A percentile compares a stretch with the other conserved stretches of the same genome.
Conservation (phyloP, 1,140 invertebrate genomes). For the Sitophilus oryzae region DNA sequence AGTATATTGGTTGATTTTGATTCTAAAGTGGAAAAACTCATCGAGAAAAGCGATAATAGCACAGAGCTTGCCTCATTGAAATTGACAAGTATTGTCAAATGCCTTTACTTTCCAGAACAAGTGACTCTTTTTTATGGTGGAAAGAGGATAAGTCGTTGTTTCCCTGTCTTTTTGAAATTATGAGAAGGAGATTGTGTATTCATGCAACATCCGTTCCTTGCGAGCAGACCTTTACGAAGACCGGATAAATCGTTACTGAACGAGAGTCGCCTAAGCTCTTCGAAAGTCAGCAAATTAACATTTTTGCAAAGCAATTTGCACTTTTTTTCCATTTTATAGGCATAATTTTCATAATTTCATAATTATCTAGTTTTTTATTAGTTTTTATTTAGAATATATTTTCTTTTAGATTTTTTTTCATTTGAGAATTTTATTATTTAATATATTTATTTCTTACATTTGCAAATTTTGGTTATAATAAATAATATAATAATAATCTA, state of each 20-base stretch:
- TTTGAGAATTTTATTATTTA: too few species aligned
- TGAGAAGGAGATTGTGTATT: constrained; percentile 29
- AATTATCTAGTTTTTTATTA: too few species aligned
- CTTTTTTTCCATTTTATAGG: too few species aligned
- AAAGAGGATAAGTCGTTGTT: constrained; percentile 26
- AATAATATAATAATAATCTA: too few species aligned
- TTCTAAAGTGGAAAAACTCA: neutral
- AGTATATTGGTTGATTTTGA: neutral
- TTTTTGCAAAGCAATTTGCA: too few species aligned
- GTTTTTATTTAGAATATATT: too few species aligned
- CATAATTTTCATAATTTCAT: too few species aligned
- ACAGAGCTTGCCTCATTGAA: constrained; percentile 19
- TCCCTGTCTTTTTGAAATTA: constrained; percentile 27
- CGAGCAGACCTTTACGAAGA: constrained; percentile 30
- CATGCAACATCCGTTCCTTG: constrained; percentile 31
- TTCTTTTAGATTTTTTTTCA: too few species aligned
- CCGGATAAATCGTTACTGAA: constrained; percentile 13
- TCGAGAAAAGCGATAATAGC: neutral
- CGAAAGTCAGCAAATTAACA: too few species aligned
- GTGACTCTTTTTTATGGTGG: constrained; percentile 30
- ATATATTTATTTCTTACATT: too few species aligned
- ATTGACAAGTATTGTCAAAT: constrained; percentile 18
- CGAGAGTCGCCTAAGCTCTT: too few species aligned
- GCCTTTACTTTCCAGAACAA: constrained; percentile 11
- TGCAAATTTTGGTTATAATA: too few species aligned